Base-by-base conservation (phyloP, 2,888 invertebrate species). In the Scaptomyza caliginosa region DNA sequence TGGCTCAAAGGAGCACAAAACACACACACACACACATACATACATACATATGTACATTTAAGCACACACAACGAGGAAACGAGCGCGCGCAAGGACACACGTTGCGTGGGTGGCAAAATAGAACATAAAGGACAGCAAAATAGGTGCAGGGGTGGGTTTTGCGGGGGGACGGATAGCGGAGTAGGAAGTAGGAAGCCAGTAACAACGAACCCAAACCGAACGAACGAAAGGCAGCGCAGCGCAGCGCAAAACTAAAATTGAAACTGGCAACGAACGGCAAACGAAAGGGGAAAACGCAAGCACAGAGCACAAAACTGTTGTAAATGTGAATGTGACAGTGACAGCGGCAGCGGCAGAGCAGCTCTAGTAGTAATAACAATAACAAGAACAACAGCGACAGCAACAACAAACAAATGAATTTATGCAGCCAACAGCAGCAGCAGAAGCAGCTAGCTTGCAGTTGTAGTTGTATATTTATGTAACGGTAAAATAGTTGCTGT, bases 61-160 rank as follows among this genome's bases (percentile, higher is more conserved):
- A 13, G 13, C 42, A 42, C 16, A 59, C 38, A 45, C 24, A 58
- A 59, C 38, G 56, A 79, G 80, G 72, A 77, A 83, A 74, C 67
- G 71, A 79, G 64, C 70, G 82, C 79, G 82, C 79, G 82, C 83
- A 80, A 83, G 80, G 80, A 83, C 80, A 83, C 82, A 78, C 72
- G 58, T 80, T 64, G 72, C 67, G 77, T 80, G 80, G 77, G 80
- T 60, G 74, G 68, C 26, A 28, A 17, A 19, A 50, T 45, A 51
- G 17, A 36, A 51, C 52, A 48, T n/a, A 50, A 8, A 34, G n/a
- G 42, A n/a, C n/a, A 5, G n/a, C n/a, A n/a, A n/a, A n/a, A n/a
- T n/a, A n/a, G 23, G 19, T 32, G 24, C 17, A 21, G 38, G n/a
- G n/a, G n/a, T n/a, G n/a, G n/a, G n/a, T n/a, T n/a, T n/a, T n/a